Percentiles rank a stretch among this genome's conserved stretches.
These are phyloP conservation scores for Dromiciops gliroides DNA, from an alignment of 2,113 vertebrate genomes.

Conservation along the genomic window DNA sequence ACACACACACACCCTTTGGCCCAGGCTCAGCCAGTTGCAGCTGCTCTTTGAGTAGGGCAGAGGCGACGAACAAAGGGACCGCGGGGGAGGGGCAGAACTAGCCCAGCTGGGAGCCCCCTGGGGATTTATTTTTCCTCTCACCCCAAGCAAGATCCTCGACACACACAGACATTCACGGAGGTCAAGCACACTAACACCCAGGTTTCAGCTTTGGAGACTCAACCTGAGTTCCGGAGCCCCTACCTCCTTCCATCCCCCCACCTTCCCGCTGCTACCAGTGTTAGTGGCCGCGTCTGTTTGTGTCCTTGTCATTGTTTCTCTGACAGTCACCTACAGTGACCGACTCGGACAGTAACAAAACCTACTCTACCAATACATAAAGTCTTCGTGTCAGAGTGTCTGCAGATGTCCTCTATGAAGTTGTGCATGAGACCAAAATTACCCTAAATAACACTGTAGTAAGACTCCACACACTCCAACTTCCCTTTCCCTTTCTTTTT, in stretches of 20 bases:
- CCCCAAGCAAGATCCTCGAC: not conserved
- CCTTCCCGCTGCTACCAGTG: not conserved
- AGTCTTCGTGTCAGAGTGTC: not conserved
- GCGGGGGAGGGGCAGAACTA: not conserved
- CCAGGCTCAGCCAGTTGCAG: not conserved
- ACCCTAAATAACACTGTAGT: not conserved
- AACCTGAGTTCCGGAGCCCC: not conserved
- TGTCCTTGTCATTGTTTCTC: not conserved
- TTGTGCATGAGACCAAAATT: not conserved
- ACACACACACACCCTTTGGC: not conserved
- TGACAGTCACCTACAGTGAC: not conserved
- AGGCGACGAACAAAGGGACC: conserved; percentile 49
- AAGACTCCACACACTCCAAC: not conserved
- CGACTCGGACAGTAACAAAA: not conserved
- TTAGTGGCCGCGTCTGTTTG: not conserved
- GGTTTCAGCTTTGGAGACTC: not conserved
- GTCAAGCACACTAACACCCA: not conserved
- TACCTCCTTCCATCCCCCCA: not conserved
- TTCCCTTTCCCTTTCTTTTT: not conserved
- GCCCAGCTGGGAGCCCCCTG: not conserved
- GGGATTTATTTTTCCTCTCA: not conserved
- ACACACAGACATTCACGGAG: not conserved
- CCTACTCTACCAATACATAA: not conserved
- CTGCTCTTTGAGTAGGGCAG: not conserved
- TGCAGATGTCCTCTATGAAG: not conserved